Evolutionary conservation across 2,888 invertebrate genomes (phyloP), one percentile per base, ranked within the genome.

Genomic region (Serripes groenlandicus): DNA sequence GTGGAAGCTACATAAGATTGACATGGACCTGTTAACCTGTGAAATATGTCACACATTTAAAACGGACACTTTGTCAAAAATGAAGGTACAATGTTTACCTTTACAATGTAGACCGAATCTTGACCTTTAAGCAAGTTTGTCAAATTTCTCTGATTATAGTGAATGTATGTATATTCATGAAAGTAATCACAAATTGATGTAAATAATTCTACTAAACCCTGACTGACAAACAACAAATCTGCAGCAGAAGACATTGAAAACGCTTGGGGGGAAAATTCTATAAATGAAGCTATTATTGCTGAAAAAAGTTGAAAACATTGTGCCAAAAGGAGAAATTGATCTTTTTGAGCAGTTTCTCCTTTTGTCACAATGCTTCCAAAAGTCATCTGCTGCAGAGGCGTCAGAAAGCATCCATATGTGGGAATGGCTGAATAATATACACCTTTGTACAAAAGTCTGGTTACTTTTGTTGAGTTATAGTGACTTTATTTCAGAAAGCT

Each of bases 11-110:
- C 98, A 98, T 93, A 95, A 96, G 66, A 96, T 97, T 15, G 97
- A 98, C 92, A 96, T 97, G 95, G 98, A 97, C 91, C 94, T 98
- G 62, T 97, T 96, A 70, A 96, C 96, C 1, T 98, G 98, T 94
- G 78, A 89, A 9, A 71, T 85, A 9, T 94, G 93, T 78, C 86
- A 81, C 73, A 84, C 84, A 30, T 94, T 93, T 75, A 92, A 92
- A 78, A 92, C 94, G 3, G 93, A 93, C 87, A 97, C 89, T 5
- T 66, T 79, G 83, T 96, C 97, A 78, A 96, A 97, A 87, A 95
- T 98, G 70, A 83, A 80, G 81, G 86, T 86, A 60, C 42, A 42
- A 7, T 42, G 42, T 42, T 11, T 7, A n/a, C n/a, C n/a, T n/a
- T n/a, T n/a, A n/a, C 42, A 42, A 7, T 42, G 42, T 42, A 42